A percentile compares a stretch with the other conserved stretches of the same genome.
These are phyloP conservation scores for Protonemura montana DNA, from an alignment of 2,888 invertebrate genomes.

Conservation along the genomic window DNA sequence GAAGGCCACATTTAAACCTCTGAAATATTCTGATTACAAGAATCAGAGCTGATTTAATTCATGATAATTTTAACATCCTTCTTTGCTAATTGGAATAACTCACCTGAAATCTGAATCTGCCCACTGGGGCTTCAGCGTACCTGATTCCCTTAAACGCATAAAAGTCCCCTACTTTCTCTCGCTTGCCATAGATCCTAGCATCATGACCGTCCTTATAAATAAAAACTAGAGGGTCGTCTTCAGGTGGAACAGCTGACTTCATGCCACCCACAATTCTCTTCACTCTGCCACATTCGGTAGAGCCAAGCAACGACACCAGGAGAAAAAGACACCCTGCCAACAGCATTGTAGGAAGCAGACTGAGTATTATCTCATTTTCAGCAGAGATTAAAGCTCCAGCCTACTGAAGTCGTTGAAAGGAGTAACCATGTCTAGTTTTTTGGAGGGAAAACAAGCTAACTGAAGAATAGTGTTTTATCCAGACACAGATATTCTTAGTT, in stretches of 20 bases:
- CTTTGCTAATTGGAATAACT: constrained; percentile 32
- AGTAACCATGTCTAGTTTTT: too few species aligned
- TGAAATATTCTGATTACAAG: too few species aligned
- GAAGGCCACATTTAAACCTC: too few species aligned
- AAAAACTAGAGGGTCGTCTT: constrained; percentile 76
- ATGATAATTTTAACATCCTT: too few species aligned
- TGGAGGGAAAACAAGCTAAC: too few species aligned
- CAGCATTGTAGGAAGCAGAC: constrained; percentile 1
- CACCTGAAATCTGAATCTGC: constrained; percentile 67
- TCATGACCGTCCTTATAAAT: constrained; percentile 69
- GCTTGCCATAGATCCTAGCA: constrained; percentile 70
- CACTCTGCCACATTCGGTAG: constrained; percentile 44
- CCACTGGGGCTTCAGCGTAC: constrained; percentile 69
- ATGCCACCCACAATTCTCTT: constrained; percentile 72
- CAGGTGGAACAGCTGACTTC: constrained; percentile 71
- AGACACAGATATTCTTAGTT: too few species aligned
- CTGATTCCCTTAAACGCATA: constrained; percentile 78
- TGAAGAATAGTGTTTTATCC: too few species aligned
- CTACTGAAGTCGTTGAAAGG: too few species aligned
- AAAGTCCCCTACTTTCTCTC: constrained; percentile 67
- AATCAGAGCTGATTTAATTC: too few species aligned
- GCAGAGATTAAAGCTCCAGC: too few species aligned
- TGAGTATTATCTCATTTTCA: background rate
- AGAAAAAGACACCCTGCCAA: background rate
- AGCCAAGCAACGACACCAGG: background rate